Percentiles rank a stretch among this genome's conserved stretches.
phyloP scores from a whole-genome alignment of 2,113 vertebrate species.

The Neolamprologus fasciatus region DNA sequence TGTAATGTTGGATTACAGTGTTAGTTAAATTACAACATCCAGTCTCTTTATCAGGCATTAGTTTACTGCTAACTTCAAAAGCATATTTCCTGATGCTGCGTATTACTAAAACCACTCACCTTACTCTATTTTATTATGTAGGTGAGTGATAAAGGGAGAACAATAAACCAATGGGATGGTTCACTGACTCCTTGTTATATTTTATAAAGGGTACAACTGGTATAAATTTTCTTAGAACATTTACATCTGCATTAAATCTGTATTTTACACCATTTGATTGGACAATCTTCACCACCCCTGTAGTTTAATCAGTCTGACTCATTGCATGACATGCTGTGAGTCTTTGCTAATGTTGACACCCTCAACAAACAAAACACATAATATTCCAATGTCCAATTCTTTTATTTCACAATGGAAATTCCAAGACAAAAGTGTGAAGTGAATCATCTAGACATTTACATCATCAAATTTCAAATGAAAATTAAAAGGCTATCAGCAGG shows the following conservation, averaged over 20 bases:
- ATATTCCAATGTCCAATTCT: not conserved
- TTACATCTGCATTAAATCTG: not conserved
- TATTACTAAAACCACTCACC: fast-evolving
- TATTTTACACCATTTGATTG: not conserved
- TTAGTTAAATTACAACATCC: not conserved
- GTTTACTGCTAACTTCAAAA: not conserved
- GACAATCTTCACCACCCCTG: not conserved
- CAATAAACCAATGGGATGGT: fast-evolving
- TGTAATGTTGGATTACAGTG: not conserved
- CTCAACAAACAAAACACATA: not conserved
- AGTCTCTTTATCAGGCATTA: not conserved
- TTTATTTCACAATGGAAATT: conserved; percentile 36
- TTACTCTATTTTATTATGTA: not conserved
- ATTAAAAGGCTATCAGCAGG: not conserved
- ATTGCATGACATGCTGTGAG: too few species aligned
- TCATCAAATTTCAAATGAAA: not conserved
- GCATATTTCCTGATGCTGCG: not conserved
- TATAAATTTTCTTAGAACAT: not conserved
- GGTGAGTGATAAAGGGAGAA: not conserved
- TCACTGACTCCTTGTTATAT: not conserved
- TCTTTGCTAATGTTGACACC: not conserved
- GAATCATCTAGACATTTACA: conserved; percentile 4
- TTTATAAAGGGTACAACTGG: not conserved
- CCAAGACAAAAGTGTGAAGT: not conserved
- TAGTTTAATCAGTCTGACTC: not conserved